Base-by-base conservation (phyloP, 1,140 invertebrate species). In the Subanguina moxae region DNA sequence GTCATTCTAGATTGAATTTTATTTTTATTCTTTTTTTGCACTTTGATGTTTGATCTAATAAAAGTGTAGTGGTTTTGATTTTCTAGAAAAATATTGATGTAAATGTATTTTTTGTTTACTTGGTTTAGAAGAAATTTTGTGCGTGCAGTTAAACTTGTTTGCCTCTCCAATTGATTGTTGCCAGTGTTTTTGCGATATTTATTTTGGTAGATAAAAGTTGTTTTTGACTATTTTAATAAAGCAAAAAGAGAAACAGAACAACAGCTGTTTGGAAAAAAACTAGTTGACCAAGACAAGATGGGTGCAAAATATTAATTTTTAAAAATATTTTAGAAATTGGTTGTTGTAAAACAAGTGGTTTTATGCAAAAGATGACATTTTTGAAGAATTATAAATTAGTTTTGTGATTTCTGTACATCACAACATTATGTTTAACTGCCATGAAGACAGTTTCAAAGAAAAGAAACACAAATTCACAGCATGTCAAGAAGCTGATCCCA, bases 381-480 rank as follows among this genome's bases (percentile, higher is more conserved):
- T n/a, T n/a, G n/a, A n/a, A n/a, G n/a, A n/a, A n/a, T 38, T 38
- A 38, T 11, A 38, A 38, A 38, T 38, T 38, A 38, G 32, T 11
- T 38, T 38, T 38, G 32, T 11, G 32, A 38, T 38, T 38, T 38
- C 32, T 38, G 32, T 38, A 38, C 25, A 21, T 11, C 32, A 5
- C 64, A 52, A 72, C 74, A 52, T 77, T 65, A 42, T 78, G 77
- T 28, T 80, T 58, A 5, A 46, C 67, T 15, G 66, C 62, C 68
- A 79, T 79, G 58, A 72, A 77, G 11, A 74, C 61, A 19, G 74
- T 79, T 62, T 79, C 77, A 15, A 80, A 23, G 45, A 79, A 75
- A 15, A 79, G 56, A 57, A 80, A 79, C 0, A 80, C 64, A 45
- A 79, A 77, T 62, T 79, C 77, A 25, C 77, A 79, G 43, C 77